Evolutionary conservation across 2,113 vertebrate genomes (phyloP), one percentile per base, ranked within the genome.

Genomic region (Hydropotes inermis): DNA sequence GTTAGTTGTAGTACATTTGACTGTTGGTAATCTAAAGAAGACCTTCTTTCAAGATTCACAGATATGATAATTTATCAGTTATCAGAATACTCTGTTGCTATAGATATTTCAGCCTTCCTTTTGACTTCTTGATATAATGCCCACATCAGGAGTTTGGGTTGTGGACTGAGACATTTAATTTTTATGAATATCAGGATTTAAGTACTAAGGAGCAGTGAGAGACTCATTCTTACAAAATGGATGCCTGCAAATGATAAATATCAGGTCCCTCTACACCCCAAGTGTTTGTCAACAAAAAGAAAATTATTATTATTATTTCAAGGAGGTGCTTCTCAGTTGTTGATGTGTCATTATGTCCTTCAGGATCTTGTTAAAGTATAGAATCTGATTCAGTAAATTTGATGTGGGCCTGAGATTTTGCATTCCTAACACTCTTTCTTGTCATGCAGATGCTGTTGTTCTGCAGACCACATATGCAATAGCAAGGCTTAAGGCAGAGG

Each of bases 11-110:
- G 47, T 70, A 78, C 21, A 60, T 61, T 58, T 92, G 21, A 3
- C 58, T 96, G 0, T 78, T 96, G 81, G 15, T 64, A 57, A 87
- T 19, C 86, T 83, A 92, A 86, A 92, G 82, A 57, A 21, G n/a
- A 96, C 50, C 45, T 94, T 87, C 45, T 78, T 93, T 14, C 6
- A 89, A 74, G 30, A 57, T 21, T 74, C 39, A n/a, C 0, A 79
- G 54, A 33, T 5, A 79, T 50, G 5, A 12, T 87, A 87, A 93
- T n/a, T 79, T 79, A 33, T 82, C 23, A 93, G 33, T 95, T 70
- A 84, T 64, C 19, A 79, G 36, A 92, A 61, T 58, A 61, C 55
- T 61, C 58, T 91, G 4, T 90, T 93, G 12, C 58, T 87, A 36
- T 39, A 81, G 64, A 28, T 64, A 93, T 47, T 84, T 70, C 25